Conservation (phyloP, 2,797 vertebrate genomes). For the Malacoraja senta region DNA sequence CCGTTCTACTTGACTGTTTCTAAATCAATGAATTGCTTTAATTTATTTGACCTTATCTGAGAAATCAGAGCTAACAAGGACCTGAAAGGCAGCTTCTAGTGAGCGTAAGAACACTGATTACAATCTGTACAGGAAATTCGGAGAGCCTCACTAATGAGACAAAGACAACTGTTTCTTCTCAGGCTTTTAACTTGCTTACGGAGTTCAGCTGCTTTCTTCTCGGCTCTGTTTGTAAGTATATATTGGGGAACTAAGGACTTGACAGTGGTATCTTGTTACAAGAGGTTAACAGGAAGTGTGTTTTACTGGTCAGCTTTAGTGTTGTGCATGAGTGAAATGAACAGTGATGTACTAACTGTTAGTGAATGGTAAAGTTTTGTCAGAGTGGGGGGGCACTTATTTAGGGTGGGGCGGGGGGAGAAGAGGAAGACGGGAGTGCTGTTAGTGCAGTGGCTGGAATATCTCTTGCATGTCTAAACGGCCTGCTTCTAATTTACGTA, state of each 20-base stretch:
- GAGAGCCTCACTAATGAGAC: constrained; percentile 31
- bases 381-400: not conserved
- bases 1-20: constrained; percentile 30
- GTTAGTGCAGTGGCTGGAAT: not conserved
- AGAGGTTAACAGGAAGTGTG: not conserved
- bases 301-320: not conserved
- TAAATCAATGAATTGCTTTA: constrained; percentile 32
- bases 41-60: constrained; percentile 38
- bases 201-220: not conserved
- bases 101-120: constrained; percentile 35
- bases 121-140: constrained; percentile 34
- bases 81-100: not conserved
- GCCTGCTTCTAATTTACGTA: not conserved
- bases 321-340: not conserved
- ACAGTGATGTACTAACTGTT: not conserved
- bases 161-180: constrained; percentile 36
- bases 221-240: not conserved
- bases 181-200: constrained; percentile 30
- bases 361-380: not conserved
- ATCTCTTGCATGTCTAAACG: not conserved
- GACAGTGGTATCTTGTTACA: constrained; percentile 15
- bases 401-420: not conserved
- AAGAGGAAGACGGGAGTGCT: not conserved
- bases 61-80: constrained; percentile 25
- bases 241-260: not conserved